Base-by-base conservation (phyloP, 1,140 invertebrate species). In the Drosophila virilis region DNA sequence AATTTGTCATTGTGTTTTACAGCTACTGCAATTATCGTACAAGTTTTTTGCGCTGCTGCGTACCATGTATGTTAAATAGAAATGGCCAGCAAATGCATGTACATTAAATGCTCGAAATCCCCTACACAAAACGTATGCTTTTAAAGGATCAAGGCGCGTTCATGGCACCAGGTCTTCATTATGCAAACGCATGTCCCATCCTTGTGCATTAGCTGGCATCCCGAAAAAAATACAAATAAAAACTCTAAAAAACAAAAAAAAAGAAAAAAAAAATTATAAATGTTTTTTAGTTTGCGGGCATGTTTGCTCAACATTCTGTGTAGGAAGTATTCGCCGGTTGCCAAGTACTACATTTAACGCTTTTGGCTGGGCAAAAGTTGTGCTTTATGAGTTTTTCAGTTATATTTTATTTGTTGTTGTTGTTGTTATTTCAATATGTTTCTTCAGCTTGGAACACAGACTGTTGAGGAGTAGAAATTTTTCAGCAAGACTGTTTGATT, bases 1-100 rank as follows among this genome's bases (percentile, higher is more conserved):
- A 0, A 28, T 28, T 28, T 28, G 2, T 28, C n/a, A 17, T 9
- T 40, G 28, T 37, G 10, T 12, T 59, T 66, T 80, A 3, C 68
- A 91, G 89, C 62, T 91, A 4, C 61, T 89, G 28, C 80, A 91
- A 52, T 59, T 84, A 42, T 91, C 89, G 8, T 89, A 89, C 54
- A 88, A 90, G 22, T 91, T 89, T 42, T 91, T 91, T 54, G 89
- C 84, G 10, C 38, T 91, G 9, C 62, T 91, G 5, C 75, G 80
- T 12, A 91, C 89, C 0, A 91, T 91, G 89, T 91, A 91, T 46
- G 13, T 62, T 9, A 80, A 71, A 38, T 90, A 80, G 78, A 35
- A 55, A 13, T 54, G 54, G 8, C 15, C 28, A 48, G n/a, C 48
- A 46, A 35, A 61, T 28, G 9, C 10, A 22, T 40, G 8, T 40